phyloP scores from a whole-genome alignment of 2,888 invertebrate genomes.

The Andrena hattorfiana region DNA sequence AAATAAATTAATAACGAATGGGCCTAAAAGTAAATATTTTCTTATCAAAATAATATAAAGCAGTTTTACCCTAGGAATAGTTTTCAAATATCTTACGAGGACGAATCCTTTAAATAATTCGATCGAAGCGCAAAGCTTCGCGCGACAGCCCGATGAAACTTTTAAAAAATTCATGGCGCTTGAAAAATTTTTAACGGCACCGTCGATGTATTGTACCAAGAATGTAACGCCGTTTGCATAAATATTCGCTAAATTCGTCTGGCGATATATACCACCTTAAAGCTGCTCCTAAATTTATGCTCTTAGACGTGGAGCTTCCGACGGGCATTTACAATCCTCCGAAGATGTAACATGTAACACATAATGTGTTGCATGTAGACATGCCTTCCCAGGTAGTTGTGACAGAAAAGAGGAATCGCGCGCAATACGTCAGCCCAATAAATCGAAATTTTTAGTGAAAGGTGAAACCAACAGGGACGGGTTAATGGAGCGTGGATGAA shows the following conservation, averaged over 20 bases:
- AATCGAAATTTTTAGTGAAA: conserved; percentile 24
- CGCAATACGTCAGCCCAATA: conserved; percentile 17
- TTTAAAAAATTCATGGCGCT: not conserved
- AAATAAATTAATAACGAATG: not conserved
- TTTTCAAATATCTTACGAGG: too few relatives aligned
- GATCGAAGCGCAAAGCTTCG: not conserved
- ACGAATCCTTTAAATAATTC: not conserved
- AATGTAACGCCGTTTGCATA: conserved; percentile 15
- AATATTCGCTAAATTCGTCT: conserved; percentile 39
- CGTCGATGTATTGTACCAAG: not conserved
- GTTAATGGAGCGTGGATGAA: not conserved
- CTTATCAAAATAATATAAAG: too few relatives aligned
- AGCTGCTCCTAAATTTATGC: conserved; percentile 39
- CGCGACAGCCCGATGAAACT: not conserved
- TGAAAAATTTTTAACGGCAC: not conserved
- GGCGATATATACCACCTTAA: conserved; percentile 22
- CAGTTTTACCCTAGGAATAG: too few relatives aligned
- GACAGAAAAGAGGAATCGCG: conserved; percentile 28
- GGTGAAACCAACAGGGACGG: not conserved
- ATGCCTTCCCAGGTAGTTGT: conserved; percentile 4
- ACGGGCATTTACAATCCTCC: conserved; percentile 23
- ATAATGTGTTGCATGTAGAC: conserved; percentile 6
- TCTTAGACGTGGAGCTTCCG: conserved; percentile 3
- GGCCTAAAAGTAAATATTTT: not conserved
- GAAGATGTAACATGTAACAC: conserved; percentile 18